phyloP scores from a whole-genome alignment of 2,113 vertebrate species.

The Bos javanicus region DNA sequence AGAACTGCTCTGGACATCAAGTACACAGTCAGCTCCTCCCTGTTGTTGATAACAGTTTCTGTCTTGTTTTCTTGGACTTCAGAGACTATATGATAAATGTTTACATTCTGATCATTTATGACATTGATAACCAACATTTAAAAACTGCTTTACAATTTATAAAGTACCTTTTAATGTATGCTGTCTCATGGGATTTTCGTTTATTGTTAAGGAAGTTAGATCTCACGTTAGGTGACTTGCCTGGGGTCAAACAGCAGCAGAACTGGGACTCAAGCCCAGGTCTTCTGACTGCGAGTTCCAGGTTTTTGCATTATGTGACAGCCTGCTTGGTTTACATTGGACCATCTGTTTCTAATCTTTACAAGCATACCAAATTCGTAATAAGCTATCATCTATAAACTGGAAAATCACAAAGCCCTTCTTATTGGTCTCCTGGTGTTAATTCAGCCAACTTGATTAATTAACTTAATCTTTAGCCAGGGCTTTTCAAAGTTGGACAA shows the following conservation, averaged over 20 bases:
- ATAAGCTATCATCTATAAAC: constrained; percentile 3
- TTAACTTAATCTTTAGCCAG: neutral
- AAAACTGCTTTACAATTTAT: neutral
- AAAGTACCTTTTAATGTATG: neutral
- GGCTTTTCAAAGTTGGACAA: constrained; percentile 5
- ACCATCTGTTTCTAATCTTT: constrained; percentile 17
- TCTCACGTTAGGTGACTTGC: neutral
- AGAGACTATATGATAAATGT: neutral
- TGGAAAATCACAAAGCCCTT: neutral
- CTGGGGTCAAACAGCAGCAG: neutral
- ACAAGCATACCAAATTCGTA: constrained; percentile 11
- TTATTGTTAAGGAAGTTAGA: neutral
- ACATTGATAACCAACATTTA: neutral
- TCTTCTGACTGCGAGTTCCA: neutral
- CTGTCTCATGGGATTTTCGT: neutral
- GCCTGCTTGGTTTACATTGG: neutral
- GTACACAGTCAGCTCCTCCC: neutral
- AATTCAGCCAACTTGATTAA: constrained; percentile 17
- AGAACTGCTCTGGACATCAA: constrained; percentile 14
- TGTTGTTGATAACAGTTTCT: neutral
- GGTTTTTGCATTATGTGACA: neutral
- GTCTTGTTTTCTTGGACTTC: neutral
- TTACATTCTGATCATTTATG: neutral
- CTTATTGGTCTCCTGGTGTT: constrained; percentile 15
- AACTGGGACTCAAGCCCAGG: neutral